These are phyloP conservation scores for Crenuchus spilurus DNA, from an alignment of 2,797 vertebrate species.

Conservation along the genomic window DNA sequence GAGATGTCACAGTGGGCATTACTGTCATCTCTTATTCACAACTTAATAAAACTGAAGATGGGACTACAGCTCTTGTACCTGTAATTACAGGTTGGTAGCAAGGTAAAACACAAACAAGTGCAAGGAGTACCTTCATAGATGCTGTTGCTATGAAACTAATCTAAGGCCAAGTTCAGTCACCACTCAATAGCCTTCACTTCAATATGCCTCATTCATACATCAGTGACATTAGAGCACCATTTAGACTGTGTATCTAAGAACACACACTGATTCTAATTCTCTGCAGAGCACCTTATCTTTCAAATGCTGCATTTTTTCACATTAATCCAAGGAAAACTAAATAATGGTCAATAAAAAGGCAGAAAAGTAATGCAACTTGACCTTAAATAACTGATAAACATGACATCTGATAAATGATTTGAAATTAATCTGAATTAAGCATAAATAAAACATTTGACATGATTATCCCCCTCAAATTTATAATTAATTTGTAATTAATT, in stretches of 20 bases:
- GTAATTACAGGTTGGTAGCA: constrained; percentile 29
- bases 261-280: not conserved
- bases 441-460: not conserved
- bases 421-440: not conserved
- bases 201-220: not conserved
- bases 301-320: not conserved
- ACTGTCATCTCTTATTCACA: constrained; percentile 48
- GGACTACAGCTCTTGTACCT: constrained; percentile 31
- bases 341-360: constrained; percentile 18
- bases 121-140: constrained; percentile 32
- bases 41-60: constrained; percentile 23
- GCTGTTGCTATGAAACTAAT: constrained; percentile 21
- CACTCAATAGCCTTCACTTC: constrained; percentile 30
- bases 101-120: constrained; percentile 47
- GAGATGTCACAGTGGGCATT: constrained; percentile 46
- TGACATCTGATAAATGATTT: not conserved
- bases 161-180: constrained; percentile 47
- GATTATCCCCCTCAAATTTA: not conserved
- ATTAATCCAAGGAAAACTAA: not conserved
- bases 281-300: constrained; percentile 4
- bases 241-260: not conserved
- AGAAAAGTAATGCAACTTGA: not conserved
- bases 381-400: not conserved
- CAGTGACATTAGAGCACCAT: constrained; percentile 28
- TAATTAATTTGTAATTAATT: not conserved